Base-by-base conservation (phyloP, 2,797 vertebrate species). In the Anas capensis region DNA sequence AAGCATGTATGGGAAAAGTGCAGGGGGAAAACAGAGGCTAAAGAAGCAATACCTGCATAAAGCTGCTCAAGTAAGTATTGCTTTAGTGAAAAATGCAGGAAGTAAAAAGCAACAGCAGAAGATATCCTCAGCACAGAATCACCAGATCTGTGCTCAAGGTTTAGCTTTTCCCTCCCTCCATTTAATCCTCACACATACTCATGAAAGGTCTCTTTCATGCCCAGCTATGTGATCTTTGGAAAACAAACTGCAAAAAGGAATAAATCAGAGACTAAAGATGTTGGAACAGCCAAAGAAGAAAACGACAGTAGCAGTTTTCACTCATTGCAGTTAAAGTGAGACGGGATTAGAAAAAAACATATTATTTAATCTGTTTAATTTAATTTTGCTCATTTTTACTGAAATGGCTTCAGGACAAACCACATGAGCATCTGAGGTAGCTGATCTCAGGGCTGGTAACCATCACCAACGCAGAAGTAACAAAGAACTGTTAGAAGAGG, bases 231-330 rank as follows among this genome's bases (percentile, higher is more conserved):
- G 89, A 93, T 70, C 87, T 96, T 88, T 90, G 60, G 81, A 94
- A 95, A 96, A 92, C 77, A 95, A 96, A 90, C 85, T 91, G 48
- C 60, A 26, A 87, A 88, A 73, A 91, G 60, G 80, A 96, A 95
- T 91, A 94, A 92, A 92, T 84, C 85, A 82, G 68, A 84, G 57
- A 85, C 60, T 77, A 70, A 88, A 87, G 75, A 89, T 79, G 40
- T 61, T 86, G 62, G 54, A 93, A 88, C 70, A 88, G 49, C 20
- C 85, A 92, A 69, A 89, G 78, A 96, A 94, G 46, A 95, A 94
- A 95, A 93, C 79, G 75, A 92, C 73, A 76, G 82, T 72, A 91
- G 60, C 77, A 93, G 64, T 70, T 93, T 84, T 93, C 73, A 90
- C 48, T 94, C 77, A 57, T 0, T 56, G 27, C 60, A 84, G 82